phyloP scores from a whole-genome alignment of 2,113 vertebrate genomes.

The Poecile atricapillus region DNA sequence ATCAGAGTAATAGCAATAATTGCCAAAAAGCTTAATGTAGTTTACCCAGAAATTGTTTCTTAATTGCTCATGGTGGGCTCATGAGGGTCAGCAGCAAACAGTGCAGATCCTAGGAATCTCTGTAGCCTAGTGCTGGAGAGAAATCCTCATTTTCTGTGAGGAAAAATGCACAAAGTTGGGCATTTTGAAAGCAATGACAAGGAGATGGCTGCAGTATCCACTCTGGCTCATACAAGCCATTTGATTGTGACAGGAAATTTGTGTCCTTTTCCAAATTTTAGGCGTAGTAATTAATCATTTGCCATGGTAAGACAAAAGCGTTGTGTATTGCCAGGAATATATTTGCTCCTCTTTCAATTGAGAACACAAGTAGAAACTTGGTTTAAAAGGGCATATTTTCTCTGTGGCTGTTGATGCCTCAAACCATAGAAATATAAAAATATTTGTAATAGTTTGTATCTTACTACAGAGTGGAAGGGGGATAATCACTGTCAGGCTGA shows the following conservation, averaged over 20 bases:
- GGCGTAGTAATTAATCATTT: neutral
- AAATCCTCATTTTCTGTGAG: neutral
- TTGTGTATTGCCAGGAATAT: neutral
- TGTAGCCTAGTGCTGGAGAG: neutral
- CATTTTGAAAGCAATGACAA: neutral
- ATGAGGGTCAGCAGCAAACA: neutral
- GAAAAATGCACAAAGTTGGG: neutral
- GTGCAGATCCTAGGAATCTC: neutral
- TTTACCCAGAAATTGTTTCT: neutral
- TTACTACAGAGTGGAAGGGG: neutral
- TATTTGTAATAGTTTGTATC: constrained; percentile 43
- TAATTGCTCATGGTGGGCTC: neutral
- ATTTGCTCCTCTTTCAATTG: constrained; percentile 23
- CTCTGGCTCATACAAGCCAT: neutral
- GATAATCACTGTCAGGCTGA: neutral
- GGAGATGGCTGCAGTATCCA: neutral
- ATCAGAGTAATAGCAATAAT: neutral
- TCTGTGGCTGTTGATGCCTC: constrained; percentile 53
- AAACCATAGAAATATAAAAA: constrained; percentile 57
- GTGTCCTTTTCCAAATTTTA: neutral
- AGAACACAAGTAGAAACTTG: constrained; percentile 50
- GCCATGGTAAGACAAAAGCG: constrained; percentile 2
- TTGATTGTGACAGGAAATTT: neutral
- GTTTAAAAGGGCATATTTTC: constrained; percentile 52
- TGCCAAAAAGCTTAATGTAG: neutral